Evolutionary conservation across 37 sponge, comb jelly and placozoan genomes (phyloP), one percentile per base, ranked within the genome.

Genomic region (Agelas oroides): DNA sequence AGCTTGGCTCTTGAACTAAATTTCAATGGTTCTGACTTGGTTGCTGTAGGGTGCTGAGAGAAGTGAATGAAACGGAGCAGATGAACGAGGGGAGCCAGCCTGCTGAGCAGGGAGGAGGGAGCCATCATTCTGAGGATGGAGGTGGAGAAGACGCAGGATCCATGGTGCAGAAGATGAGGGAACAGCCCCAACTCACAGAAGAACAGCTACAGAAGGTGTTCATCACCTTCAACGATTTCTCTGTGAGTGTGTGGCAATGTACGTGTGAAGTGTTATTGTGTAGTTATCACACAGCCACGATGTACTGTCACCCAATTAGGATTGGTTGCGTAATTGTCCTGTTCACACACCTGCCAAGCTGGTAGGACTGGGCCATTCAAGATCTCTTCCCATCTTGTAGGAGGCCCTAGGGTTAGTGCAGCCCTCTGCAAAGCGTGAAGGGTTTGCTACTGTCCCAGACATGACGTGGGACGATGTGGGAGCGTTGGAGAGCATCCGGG

Each of bases 391-490:
- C 54, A 35, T 58, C 53, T 1, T 71, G 12, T 20, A 94, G 93
- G 84, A 65, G 21, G 99, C 97, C 1, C 76, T 97, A 33, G 23
- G 66, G 18, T 19, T 33, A 0, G 90, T 96, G 20, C 94, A 93
- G 73, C 99, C 99, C 0, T 96, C 97, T 37, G 88, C 97, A 12
- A 97, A 93, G 88, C 60, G 97, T 21, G 99, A 97, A 55, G 97
- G 97, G 39, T 99, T 99, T 83, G 99, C 92, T 32, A 95, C 97
- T 38, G 94, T 99, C 28, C 99, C 99, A 0, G 94, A 99, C 68
- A 87, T 84, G 52, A 93, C 88, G 1, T 99, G 99, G 99, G 89
- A 84, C 56, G 97, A 99, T 53, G 89, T 99, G 64, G 99, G 99
- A 36, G 99, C 99, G 12, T 86, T 99, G 61, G 80, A 86, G 52